Evolutionary conservation across 2,888 invertebrate genomes (phyloP).

Genomic region (Noctua pronuba): DNA sequence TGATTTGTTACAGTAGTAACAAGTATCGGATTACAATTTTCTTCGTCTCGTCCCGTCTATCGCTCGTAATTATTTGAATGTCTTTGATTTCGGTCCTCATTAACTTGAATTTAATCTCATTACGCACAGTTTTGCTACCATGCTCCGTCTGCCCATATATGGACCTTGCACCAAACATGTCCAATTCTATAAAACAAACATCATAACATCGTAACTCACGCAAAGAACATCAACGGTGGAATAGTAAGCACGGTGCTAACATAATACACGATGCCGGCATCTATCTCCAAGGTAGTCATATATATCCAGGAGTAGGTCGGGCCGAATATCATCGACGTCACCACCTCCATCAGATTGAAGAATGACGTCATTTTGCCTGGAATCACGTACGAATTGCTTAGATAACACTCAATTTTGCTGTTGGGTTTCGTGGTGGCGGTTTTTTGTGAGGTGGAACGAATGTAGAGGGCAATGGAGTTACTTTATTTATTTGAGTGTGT

Average conservation of each 20-base stretch:
- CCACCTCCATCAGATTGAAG: slow-evolving; percentile 93
- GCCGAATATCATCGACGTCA: slow-evolving; percentile 93
- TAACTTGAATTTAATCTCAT: background rate
- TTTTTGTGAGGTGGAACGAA: slow-evolving; percentile 36
- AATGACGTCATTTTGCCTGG: slow-evolving; percentile 93
- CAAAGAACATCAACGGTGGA: slow-evolving; percentile 92
- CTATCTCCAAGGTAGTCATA: slow-evolving; percentile 91
- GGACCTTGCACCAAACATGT: background rate
- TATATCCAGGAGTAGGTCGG: slow-evolving; percentile 93
- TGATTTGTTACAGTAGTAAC: no score
- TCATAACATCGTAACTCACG: slow-evolving; percentile 78
- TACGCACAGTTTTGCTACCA: background rate
- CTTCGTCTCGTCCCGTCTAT: no score
- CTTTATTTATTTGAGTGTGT: slow-evolving; percentile 1
- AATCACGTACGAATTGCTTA: slow-evolving; percentile 55
- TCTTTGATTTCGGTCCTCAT: no score
- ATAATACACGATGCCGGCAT: slow-evolving; percentile 92
- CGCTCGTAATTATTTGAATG: no score
- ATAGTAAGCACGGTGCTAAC: slow-evolving; percentile 92
- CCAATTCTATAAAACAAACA: no score
- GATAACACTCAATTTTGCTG: slow-evolving; percentile 45
- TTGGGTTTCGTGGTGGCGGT: slow-evolving; percentile 28
- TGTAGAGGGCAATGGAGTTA: background rate
- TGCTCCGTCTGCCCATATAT: background rate
- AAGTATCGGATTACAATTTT: no score